Conservation (phyloP, 2,888 invertebrate species). For the Ectropis crepuscularia region DNA sequence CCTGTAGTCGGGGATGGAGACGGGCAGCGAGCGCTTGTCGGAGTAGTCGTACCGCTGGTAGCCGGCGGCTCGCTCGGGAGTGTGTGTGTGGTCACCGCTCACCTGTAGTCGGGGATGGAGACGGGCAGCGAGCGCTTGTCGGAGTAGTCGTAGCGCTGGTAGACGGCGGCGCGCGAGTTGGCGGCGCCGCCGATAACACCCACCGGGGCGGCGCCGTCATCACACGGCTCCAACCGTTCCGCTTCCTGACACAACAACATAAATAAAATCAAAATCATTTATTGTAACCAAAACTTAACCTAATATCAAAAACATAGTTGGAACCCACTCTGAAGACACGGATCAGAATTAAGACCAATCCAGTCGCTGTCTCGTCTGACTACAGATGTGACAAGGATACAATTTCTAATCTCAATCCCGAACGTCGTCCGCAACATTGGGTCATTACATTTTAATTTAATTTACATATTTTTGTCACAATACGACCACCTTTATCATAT, state of each 20-base stretch:
- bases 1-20: conserved; percentile 97
- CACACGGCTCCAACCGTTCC: conserved; percentile 92
- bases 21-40: conserved; percentile 95
- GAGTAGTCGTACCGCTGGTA: conserved; percentile 93
- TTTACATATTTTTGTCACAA: no score
- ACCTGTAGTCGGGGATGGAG: conserved; percentile 96
- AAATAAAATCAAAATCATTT: neutral
- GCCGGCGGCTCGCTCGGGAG: conserved; percentile 61
- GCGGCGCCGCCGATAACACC: conserved; percentile 79
- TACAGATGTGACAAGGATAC: no score
- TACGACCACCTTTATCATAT: no score
- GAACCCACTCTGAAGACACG: neutral
- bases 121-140: conserved; percentile 96
- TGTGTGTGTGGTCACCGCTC: no score
- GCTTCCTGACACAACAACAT: conserved; percentile 86
- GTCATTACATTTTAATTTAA: no score
- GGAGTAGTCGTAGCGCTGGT: conserved; percentile 93
- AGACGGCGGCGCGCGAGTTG: conserved; percentile 74
- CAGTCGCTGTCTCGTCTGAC: no score
- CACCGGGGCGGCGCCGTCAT: conserved; percentile 86
- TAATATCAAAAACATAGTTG: no score
- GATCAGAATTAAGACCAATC: neutral
- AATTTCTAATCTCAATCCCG: no score
- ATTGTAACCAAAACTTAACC: neutral
- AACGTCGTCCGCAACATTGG: no score